Evolutionary conservation across 2,113 vertebrate species (phyloP), one percentile per base, ranked within the genome.

Genomic region (Thalassarche chlororhynchos): DNA sequence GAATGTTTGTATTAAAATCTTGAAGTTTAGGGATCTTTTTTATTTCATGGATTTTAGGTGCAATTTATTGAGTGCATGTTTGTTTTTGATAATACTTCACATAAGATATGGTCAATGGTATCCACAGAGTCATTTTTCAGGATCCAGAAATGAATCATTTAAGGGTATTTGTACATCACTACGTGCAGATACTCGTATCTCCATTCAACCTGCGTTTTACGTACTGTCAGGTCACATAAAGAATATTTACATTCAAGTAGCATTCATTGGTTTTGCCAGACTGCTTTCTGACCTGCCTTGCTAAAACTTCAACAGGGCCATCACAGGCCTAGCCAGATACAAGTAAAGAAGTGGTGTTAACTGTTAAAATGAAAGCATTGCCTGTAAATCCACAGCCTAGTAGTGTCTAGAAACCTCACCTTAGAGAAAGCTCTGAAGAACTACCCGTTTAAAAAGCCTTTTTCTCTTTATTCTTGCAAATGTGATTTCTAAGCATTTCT

Each of bases 181-280:
- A 21, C 0, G 1, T 1, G 0, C 26, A n/a, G 38, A 64, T n/a
- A 32, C 49, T 88, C 38, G 0, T 29, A 14, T 54, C 44, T 71
- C 40, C 14, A 4, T 58, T 40, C 72, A 62, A 4, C 8, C 34
- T n/a, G 42, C 6, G 3, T 40, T 46, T 57, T 91, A 38, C 4
- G 1, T 57, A 36, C 68, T 80, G n/a, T 47, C 74, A 75, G 42
- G 34, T 69, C 89, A 75, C 44, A 18, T 6, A 51, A 17, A 68
- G 71, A 51, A 55, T n/a, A 57, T 19, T 32, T 74, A 55, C 47
- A 40, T 40, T 40, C 29, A 52, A 62, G 44, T 18, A 64, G 38
- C 74, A 42, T 10, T 74, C 19, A 18, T 12, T 68, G n/a, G 1
- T 78, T 64, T 79, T 88, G 54, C 54, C 49, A 62, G 47, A 29